Percentiles rank a stretch among this genome's conserved stretches.
Evolutionary conservation across 2,797 vertebrate genomes (phyloP).

Genomic region (Bovichtus diacanthus): DNA sequence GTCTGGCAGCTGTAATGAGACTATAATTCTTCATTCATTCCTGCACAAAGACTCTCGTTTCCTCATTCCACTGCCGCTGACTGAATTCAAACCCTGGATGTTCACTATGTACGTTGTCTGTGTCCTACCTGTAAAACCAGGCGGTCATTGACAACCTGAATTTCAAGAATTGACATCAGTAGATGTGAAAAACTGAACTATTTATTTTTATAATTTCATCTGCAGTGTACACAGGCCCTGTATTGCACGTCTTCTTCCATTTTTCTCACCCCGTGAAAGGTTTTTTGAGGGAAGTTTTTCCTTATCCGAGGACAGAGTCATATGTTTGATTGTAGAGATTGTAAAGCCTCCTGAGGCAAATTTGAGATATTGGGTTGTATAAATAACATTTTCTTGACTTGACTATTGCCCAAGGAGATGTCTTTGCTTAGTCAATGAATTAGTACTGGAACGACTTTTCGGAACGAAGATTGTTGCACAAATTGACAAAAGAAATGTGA

Average conservation of each 20-base stretch:
- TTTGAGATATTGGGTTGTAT: too few species aligned
- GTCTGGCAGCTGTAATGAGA: slow-evolving; percentile 30
- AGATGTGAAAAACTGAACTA: neutral
- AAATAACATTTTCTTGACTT: too few species aligned
- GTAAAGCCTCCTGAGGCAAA: too few species aligned
- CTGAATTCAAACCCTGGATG: neutral
- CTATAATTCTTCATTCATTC: neutral
- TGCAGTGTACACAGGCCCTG: too few species aligned
- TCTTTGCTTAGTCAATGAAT: neutral
- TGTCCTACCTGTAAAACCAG: neutral
- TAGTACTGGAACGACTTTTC: neutral
- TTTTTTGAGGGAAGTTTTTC: too few species aligned
- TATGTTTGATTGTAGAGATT: too few species aligned
- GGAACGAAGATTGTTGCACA: neutral
- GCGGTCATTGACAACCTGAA: neutral
- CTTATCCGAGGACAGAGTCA: too few species aligned
- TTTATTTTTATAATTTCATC: too few species aligned
- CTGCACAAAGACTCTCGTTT: neutral
- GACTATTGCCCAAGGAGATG: neutral
- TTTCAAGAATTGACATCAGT: neutral
- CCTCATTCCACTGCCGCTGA: neutral
- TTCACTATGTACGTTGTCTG: neutral
- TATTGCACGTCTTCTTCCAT: too few species aligned
- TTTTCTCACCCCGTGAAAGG: too few species aligned
- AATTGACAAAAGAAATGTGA: neutral